Conservation (phyloP, 2,888 invertebrate species). For the Leptopilina drosophilae region DNA sequence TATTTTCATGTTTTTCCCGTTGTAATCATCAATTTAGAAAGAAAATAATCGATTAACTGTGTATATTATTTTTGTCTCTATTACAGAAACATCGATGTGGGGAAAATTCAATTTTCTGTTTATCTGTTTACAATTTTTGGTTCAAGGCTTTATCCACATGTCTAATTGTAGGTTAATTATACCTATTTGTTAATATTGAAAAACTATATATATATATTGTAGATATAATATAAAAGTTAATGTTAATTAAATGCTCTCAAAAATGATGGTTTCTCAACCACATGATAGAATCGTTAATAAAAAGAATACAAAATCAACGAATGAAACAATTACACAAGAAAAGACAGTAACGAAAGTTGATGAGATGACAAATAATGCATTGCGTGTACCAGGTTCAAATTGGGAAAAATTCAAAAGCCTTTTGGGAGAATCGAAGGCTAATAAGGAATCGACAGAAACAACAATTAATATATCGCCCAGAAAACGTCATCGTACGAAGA, state of each 20-base stretch:
- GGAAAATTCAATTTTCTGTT: neutral
- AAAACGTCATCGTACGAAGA: conserved; percentile 9
- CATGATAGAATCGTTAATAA: neutral
- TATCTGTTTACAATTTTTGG: neutral
- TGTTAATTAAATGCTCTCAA: conserved; percentile 10
- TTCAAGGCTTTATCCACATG: conserved; percentile 9
- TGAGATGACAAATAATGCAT: conserved; percentile 40
- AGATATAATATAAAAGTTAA: neutral
- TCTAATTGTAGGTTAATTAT: conserved; percentile 17
- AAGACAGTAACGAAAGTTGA: conserved; percentile 16
- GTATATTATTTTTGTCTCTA: neutral
- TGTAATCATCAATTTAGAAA: neutral
- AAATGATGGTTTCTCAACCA: conserved; percentile 6
- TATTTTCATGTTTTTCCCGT: too few relatives aligned
- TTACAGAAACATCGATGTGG: conserved; percentile 21
- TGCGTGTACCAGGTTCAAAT: conserved; percentile 64
- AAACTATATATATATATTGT: too few relatives aligned
- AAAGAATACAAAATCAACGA: conserved; percentile 7
- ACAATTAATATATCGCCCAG: neutral
- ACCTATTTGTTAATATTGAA: neutral
- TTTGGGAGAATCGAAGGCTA: conserved; percentile 50
- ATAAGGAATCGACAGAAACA: conserved; percentile 44
- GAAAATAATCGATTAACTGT: neutral
- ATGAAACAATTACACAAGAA: conserved; percentile 33
- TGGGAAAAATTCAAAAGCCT: conserved; percentile 69